Conservation (phyloP, 2,113 vertebrate genomes). For the Oncorhynchus clarkii region DNA sequence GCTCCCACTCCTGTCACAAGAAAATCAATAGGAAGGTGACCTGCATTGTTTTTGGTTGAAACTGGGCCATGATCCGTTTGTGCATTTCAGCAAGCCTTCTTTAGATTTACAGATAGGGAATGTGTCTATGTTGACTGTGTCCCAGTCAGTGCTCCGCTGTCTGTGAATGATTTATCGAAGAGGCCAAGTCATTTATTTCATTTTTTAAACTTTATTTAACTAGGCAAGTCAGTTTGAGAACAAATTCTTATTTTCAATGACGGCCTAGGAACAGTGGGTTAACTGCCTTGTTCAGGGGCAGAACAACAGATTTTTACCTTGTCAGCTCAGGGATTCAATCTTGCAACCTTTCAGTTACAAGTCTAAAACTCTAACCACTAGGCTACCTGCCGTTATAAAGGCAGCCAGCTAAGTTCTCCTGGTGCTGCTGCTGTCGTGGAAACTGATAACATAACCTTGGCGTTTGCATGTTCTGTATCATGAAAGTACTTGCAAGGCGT, state of each 20-base stretch:
- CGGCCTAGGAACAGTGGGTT: no score
- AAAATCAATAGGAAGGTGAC: slow-evolving; percentile 30
- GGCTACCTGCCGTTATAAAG: slow-evolving; percentile 28
- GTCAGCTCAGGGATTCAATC: no score
- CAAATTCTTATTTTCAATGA: no score
- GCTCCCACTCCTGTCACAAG: slow-evolving; percentile 2
- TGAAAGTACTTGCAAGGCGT: slow-evolving; percentile 34
- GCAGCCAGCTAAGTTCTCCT: slow-evolving; percentile 28
- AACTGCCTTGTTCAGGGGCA: no score
- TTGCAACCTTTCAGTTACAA: no score
- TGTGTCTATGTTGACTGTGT: slow-evolving; percentile 48
- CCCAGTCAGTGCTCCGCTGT: slow-evolving; percentile 12
- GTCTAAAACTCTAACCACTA: no score
- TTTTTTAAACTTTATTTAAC: no score
- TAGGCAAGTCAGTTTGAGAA: no score
- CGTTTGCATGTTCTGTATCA: slow-evolving; percentile 42
- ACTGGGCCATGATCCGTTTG: slow-evolving; percentile 21
- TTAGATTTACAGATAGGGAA: slow-evolving; percentile 28
- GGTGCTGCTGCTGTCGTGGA: slow-evolving; percentile 10
- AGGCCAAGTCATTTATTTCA: background rate
- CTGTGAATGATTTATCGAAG: slow-evolving; percentile 61
- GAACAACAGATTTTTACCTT: no score
- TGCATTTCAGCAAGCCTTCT: slow-evolving; percentile 29
- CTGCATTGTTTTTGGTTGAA: slow-evolving; percentile 16
- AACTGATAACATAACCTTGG: slow-evolving; percentile 33